Evolutionary conservation across 2,888 invertebrate genomes (phyloP).

Genomic region (Entomobrya multifasciata): DNA sequence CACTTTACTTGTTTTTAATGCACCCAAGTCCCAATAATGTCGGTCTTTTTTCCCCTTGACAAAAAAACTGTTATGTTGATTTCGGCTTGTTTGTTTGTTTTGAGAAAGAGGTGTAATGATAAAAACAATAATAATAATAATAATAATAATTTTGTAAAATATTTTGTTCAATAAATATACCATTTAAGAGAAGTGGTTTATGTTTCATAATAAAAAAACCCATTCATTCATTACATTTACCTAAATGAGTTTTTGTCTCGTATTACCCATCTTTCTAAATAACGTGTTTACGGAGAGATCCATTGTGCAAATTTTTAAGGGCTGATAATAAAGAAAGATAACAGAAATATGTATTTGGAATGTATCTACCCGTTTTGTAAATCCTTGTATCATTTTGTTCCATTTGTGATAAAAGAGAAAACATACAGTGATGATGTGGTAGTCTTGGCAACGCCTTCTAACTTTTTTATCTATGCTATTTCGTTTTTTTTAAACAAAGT

Average conservation of each 20-base stretch:
- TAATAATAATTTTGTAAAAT: background rate
- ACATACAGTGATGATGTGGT: background rate
- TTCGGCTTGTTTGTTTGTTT: constrained; percentile 33
- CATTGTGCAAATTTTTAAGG: background rate
- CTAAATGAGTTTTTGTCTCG: too few relatives aligned
- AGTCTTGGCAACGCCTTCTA: background rate
- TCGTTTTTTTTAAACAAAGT: background rate
- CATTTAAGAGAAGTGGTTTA: too few relatives aligned
- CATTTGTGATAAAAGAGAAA: background rate
- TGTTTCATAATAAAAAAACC: too few relatives aligned
- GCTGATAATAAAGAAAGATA: background rate
- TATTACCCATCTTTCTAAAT: too few relatives aligned
- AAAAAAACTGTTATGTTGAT: background rate
- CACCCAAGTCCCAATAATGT: constrained; percentile 1
- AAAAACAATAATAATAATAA: constrained; percentile 35
- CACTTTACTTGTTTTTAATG: constrained; percentile 48
- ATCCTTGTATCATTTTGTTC: background rate
- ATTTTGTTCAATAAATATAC: too few relatives aligned
- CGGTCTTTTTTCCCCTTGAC: background rate
- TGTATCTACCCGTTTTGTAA: background rate
- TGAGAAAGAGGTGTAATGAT: constrained; percentile 26
- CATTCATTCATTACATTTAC: too few relatives aligned
- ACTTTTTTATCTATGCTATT: background rate
- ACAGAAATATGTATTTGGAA: background rate
- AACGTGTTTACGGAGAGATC: too few relatives aligned